Evolutionary conservation across 2,797 vertebrate genomes (phyloP).

Genomic region (Centroberyx gerrardi): DNA sequence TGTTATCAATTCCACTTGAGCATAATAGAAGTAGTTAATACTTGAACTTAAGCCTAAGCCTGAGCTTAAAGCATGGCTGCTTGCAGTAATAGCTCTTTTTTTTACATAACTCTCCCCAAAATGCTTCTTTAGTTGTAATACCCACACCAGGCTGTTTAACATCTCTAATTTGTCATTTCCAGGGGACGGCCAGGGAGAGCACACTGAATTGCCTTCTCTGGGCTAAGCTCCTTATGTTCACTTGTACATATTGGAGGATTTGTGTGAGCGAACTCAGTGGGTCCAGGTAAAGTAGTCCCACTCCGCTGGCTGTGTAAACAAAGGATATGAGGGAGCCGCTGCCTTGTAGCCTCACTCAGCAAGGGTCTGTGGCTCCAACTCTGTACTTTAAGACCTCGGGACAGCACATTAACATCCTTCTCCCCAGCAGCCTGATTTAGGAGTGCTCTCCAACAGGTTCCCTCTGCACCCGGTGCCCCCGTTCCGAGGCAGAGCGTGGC

Average conservation of each 20-base stretch:
- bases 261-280: conserved; percentile 81
- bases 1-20: conserved; percentile 71
- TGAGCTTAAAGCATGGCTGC: conserved; percentile 72
- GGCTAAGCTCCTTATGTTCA: conserved; percentile 88
- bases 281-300: conserved; percentile 84
- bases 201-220: conserved; percentile 81
- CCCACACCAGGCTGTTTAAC: conserved; percentile 87
- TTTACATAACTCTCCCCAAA: conserved; percentile 82
- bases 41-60: conserved; percentile 84
- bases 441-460: conserved; percentile 79
- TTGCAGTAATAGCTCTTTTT: conserved; percentile 78
- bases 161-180: conserved; percentile 88
- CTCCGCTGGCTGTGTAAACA: conserved; percentile 83
- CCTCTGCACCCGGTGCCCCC: conserved; percentile 69
- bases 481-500: conserved; percentile 68
- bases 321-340: conserved; percentile 73
- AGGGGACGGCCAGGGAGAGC: conserved; percentile 74
- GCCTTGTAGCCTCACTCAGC: conserved; percentile 71
- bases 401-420: conserved; percentile 78
- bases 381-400: conserved; percentile 75
- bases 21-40: conserved; percentile 76
- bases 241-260: conserved; percentile 86
- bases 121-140: conserved; percentile 82
- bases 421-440: conserved; percentile 75
- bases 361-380: conserved; percentile 67